Percentiles rank a stretch among this genome's conserved stretches.
phyloP scores from a whole-genome alignment of 2,888 invertebrate species.

The Thereva nobilitata region DNA sequence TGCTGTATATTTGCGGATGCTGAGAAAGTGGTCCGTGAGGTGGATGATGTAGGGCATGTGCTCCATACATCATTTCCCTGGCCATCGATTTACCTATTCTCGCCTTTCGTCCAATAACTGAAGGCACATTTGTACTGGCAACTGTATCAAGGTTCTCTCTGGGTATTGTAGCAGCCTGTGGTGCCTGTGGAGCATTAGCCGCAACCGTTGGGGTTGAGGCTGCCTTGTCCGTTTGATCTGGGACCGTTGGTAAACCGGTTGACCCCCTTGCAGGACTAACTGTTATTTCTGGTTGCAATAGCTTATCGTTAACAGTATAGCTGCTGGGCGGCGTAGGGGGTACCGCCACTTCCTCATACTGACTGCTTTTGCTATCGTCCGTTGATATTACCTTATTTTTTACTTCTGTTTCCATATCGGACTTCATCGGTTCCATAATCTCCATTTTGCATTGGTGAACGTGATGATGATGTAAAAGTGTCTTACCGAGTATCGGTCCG shows the following conservation, averaged over 20 bases:
- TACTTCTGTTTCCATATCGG: slow-evolving; percentile 21
- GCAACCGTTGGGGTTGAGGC: slow-evolving; percentile 38
- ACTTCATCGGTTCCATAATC: slow-evolving; percentile 44
- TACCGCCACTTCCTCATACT: slow-evolving; percentile 55
- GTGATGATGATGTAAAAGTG: slow-evolving; percentile 46
- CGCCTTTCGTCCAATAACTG: slow-evolving; percentile 58
- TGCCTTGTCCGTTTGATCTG: slow-evolving; percentile 56
- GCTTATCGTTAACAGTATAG: slow-evolving; percentile 42
- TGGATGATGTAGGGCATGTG: slow-evolving; percentile 39
- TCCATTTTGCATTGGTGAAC: slow-evolving; percentile 46
- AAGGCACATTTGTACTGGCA: slow-evolving; percentile 9
- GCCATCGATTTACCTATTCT: slow-evolving; percentile 71
- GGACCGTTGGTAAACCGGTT: slow-evolving; percentile 68
- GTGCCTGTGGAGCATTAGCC: slow-evolving; percentile 6
- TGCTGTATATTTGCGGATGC: slow-evolving; percentile 37
- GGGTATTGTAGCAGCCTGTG: slow-evolving; percentile 3
- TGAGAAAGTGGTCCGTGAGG: slow-evolving; percentile 44
- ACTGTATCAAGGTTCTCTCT: slow-evolving; percentile 7
- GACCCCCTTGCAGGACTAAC: slow-evolving; percentile 70
- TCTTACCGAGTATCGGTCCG: slow-evolving; percentile 11
- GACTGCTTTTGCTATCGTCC: slow-evolving; percentile 45
- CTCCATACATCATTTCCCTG: slow-evolving; percentile 60
- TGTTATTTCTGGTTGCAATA: slow-evolving; percentile 48
- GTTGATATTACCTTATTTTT: slow-evolving; percentile 3
- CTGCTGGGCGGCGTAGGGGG: slow-evolving; percentile 48